phyloP scores from a whole-genome alignment of 2,113 vertebrate genomes.

The Vombatus ursinus region DNA sequence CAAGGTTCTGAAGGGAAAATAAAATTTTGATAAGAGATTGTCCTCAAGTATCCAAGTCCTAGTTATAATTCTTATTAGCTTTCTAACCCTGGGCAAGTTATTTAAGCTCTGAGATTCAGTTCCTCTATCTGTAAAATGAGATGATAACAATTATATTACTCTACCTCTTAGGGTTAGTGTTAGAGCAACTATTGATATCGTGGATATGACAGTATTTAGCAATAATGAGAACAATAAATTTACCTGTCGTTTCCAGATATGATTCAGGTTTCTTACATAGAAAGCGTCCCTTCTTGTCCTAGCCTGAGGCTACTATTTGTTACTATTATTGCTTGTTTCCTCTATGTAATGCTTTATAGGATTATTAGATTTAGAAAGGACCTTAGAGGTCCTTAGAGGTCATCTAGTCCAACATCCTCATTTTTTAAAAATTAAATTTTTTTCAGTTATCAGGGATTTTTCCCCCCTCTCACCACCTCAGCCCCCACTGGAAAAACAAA shows the following conservation, averaged over 20 bases:
- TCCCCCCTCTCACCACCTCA: not conserved
- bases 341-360: not conserved
- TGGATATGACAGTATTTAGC: not conserved
- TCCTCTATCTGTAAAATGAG: not conserved
- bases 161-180: not conserved
- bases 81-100: not conserved
- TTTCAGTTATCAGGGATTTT: not conserved
- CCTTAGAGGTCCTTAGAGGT: not conserved
- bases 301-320: not conserved
- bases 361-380: not conserved
- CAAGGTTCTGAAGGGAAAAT: not conserved
- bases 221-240: not conserved
- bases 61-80: not conserved
- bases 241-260: not conserved
- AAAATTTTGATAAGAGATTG: not conserved
- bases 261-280: not conserved
- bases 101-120: not conserved
- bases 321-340: not conserved
- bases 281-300: not conserved
- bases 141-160: not conserved
- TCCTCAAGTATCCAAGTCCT: not conserved
- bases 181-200: not conserved
- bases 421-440: not conserved
- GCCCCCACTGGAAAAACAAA: not conserved
- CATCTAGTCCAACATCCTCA: not conserved